Percentiles rank a stretch among this genome's conserved stretches.
These are phyloP conservation scores for Euwallacea similis DNA, from an alignment of 1,140 invertebrate species.

Conservation along the genomic window DNA sequence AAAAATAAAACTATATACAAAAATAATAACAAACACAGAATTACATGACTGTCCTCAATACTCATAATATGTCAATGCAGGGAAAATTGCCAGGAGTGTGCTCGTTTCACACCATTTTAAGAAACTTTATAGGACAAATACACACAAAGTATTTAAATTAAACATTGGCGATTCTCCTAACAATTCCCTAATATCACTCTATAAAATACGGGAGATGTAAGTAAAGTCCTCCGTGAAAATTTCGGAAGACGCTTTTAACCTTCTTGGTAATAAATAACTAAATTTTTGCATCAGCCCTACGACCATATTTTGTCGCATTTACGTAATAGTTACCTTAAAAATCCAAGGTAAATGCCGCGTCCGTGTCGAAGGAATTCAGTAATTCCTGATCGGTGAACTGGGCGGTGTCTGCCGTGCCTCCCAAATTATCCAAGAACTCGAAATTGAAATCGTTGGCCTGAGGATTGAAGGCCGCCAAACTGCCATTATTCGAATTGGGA, in stretches of 20 bases:
- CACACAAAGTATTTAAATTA: too few species aligned
- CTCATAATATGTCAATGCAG: too few species aligned
- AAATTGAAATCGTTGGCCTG: slow-evolving; percentile 70
- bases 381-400: slow-evolving; percentile 76
- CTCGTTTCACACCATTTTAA: too few species aligned
- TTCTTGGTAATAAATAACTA: not conserved
- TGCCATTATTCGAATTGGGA: slow-evolving; percentile 53
- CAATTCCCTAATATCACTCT: not conserved
- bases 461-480: slow-evolving; percentile 58
- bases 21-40: not conserved
- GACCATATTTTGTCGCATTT: not conserved
- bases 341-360: slow-evolving; percentile 59
- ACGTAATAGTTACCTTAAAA: slow-evolving; percentile 40
- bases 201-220: not conserved
- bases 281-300: not conserved
- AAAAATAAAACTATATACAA: not conserved
- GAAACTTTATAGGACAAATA: too few species aligned
- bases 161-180: too few species aligned
- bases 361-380: slow-evolving; percentile 68
- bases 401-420: slow-evolving; percentile 68
- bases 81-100: too few species aligned
- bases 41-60: not conserved
- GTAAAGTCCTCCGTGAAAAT: not conserved
- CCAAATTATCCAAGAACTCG: slow-evolving; percentile 79
- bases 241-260: not conserved